Conservation (phyloP, 2,888 invertebrate genomes). For the Drosophila putrida region DNA sequence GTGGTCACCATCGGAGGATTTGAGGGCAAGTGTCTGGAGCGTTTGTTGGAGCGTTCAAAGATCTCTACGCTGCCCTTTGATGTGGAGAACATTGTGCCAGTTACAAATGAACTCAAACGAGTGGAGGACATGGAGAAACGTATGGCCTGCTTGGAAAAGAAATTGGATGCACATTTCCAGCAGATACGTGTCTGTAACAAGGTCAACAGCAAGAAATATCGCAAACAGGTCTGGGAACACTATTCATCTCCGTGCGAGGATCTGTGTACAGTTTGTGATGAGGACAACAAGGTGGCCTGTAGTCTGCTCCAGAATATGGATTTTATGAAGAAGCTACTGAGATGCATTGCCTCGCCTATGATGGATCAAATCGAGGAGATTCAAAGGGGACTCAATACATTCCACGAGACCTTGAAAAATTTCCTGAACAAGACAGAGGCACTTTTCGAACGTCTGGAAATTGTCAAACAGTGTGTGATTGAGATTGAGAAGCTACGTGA, state of each 20-base stretch:
- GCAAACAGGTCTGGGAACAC: constrained; percentile 57
- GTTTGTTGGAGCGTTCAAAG: constrained; percentile 65
- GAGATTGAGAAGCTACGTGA: constrained; percentile 71
- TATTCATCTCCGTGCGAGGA: constrained; percentile 76
- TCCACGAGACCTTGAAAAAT: constrained; percentile 66
- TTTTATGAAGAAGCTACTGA: constrained; percentile 81
- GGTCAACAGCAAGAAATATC: constrained; percentile 49
- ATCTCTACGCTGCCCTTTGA: constrained; percentile 76
- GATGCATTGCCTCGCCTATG: constrained; percentile 77
- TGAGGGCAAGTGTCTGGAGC: constrained; percentile 73
- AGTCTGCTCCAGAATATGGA: constrained; percentile 73
- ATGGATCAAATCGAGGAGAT: constrained; percentile 71
- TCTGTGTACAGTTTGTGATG: constrained; percentile 79
- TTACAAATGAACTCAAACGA: constrained; percentile 62
- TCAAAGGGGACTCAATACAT: constrained; percentile 55
- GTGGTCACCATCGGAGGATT: constrained; percentile 74
- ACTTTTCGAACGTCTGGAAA: constrained; percentile 73
- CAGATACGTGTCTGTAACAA: constrained; percentile 62
- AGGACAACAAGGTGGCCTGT: constrained; percentile 79
- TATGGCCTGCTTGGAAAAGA: constrained; percentile 56
- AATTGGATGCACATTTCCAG: constrained; percentile 73
- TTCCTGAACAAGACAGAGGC: constrained; percentile 70
- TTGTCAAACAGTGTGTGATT: constrained; percentile 76
- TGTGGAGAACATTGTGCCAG: constrained; percentile 59
- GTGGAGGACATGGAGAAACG: constrained; percentile 64